A percentile compares a stretch with the other conserved stretches of the same genome.
These are phyloP conservation scores for Cinclus cinclus DNA, from an alignment of 2,113 vertebrate genomes.

Conservation along the genomic window DNA sequence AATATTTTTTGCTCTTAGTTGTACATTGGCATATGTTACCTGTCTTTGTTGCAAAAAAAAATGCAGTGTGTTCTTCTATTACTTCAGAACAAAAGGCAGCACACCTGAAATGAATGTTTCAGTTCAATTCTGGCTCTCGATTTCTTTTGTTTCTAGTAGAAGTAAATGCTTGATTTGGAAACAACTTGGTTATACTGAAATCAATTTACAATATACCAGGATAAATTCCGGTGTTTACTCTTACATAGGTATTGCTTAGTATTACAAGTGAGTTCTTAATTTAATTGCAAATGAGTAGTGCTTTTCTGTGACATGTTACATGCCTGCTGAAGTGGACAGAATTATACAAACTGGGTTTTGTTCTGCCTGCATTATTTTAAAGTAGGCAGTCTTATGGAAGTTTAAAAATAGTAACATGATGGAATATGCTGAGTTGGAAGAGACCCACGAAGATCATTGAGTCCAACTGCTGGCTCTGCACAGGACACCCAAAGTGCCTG, in stretches of 20 bases:
- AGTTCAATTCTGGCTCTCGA: not conserved
- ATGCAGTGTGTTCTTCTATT: not conserved
- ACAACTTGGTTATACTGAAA: not conserved
- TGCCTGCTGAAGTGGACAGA: not conserved
- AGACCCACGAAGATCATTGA: accelerated
- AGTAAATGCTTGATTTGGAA: not conserved
- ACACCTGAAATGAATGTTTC: not conserved
- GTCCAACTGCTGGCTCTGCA: not conserved
- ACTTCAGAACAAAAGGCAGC: not conserved
- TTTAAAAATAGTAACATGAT: not conserved
- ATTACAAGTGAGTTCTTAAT: not conserved
- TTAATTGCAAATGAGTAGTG: not conserved
- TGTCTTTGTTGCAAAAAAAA: not conserved
- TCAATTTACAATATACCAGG: not conserved
- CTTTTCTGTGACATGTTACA: not conserved
- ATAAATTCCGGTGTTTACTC: not conserved
- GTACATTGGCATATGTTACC: not conserved
- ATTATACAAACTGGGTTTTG: not conserved
- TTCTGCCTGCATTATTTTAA: not conserved
- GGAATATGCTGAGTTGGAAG: not conserved
- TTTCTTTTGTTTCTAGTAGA: not conserved
- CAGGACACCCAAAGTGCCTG: not conserved
- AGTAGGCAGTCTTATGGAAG: not conserved
- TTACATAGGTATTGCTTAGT: not conserved
- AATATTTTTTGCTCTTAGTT: not conserved